Evolutionary conservation across 1,140 invertebrate genomes (phyloP), one percentile per base, ranked within the genome.

Genomic region (Euborellia annulipes): DNA sequence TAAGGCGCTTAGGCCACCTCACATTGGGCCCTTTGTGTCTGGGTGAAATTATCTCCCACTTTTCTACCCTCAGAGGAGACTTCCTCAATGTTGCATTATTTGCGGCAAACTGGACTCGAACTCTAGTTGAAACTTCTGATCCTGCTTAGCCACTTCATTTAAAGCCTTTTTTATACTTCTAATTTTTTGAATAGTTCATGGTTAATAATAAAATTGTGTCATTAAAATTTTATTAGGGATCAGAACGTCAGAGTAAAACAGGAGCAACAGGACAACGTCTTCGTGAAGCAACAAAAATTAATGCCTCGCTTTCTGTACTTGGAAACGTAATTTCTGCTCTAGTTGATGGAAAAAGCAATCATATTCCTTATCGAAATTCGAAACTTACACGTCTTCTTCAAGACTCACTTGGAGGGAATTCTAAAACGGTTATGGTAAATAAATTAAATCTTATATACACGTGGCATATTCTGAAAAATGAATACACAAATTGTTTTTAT

Each of bases 271-370:
- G 91, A 17, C 75, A 87, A 40, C 70, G 90, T 9, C 67, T 96
- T 17, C 86, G 90, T 60, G 92, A 96, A 67, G 91, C 92, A 0
- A 87, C 86, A 2, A 95, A 95, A 64, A 96, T 96, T 50, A 96
- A 96, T 69, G 71, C 92, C 23, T 94, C 89, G 0, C 70, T 96
- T 0, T 94, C 90, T 3, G 90, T 87, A 3, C 64, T 96, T 18
- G 91, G 92, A 20, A 94, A 95, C 64, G 92, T 96, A 2, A 95
- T 96, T 53, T 92, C 88, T 9, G 89, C 92, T 14, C 64, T 96
- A 37, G 89, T 93, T 2, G 91, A 96, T 65, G 86, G 87, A 16
- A 92, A 93, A 65, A 85, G 81, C 55, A 89, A 81, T 1, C 91
- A 95, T 61, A 85, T 96, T 54, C 92, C 92, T 2, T 96, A 96